Evolutionary conservation across 2,797 vertebrate species (phyloP).

Genomic region (Chromis chromis): DNA sequence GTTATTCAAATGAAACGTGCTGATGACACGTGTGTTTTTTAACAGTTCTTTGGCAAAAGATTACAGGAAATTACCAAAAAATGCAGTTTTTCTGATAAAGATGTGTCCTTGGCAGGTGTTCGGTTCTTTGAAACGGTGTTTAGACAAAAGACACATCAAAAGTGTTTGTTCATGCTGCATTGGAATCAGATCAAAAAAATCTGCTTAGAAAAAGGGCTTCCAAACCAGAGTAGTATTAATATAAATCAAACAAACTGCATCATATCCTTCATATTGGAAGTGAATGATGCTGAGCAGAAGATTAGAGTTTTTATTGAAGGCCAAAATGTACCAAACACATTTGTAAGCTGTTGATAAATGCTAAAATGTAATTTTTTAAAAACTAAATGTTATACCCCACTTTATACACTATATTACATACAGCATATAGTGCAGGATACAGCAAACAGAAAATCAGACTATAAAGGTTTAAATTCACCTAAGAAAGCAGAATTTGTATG

Average conservation of each 20-base stretch:
- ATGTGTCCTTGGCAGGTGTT: slow-evolving; percentile 29
- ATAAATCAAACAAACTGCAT: slow-evolving; percentile 24
- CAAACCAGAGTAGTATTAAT: slow-evolving; percentile 20
- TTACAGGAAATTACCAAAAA: slow-evolving; percentile 39
- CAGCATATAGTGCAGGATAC: not conserved
- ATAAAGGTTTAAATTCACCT: slow-evolving; percentile 23
- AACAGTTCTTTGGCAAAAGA: slow-evolving; percentile 24
- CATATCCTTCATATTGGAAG: slow-evolving; percentile 11
- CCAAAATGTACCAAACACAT: not conserved
- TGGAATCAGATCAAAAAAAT: slow-evolving; percentile 20
- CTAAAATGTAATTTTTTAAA: not conserved
- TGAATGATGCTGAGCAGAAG: slow-evolving; percentile 1
- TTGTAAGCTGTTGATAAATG: not conserved
- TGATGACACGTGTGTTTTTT: slow-evolving; percentile 12
- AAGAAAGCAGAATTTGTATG: slow-evolving; percentile 14
- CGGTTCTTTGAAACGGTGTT: slow-evolving; percentile 19
- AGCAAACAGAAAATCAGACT: slow-evolving; percentile 13
- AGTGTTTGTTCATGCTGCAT: slow-evolving; percentile 26
- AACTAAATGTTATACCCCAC: not conserved
- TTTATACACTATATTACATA: slow-evolving; percentile 2
- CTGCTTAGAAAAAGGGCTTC: not conserved
- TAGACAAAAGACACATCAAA: slow-evolving; percentile 25
- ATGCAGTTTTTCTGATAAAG: slow-evolving; percentile 29
- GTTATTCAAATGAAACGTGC: slow-evolving; percentile 21
- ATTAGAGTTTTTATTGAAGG: not conserved